phyloP scores from a whole-genome alignment of 2,113 vertebrate species.

The Leuciscus idus region DNA sequence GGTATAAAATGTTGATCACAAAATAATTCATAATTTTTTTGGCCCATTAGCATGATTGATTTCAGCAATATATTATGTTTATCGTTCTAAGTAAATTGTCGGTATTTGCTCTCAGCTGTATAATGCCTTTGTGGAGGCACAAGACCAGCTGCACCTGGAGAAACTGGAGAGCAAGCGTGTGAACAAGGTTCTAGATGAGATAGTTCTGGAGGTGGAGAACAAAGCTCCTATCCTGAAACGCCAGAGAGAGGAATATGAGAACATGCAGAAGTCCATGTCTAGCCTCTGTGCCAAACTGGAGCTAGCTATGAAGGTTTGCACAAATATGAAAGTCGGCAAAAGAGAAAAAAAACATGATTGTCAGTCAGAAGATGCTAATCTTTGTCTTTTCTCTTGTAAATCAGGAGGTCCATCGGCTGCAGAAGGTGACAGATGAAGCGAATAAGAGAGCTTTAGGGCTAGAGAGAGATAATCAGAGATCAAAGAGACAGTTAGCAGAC shows the following conservation, averaged over 20 bases:
- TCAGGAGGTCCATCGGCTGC: slow-evolving; percentile 90
- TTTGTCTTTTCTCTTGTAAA: slow-evolving; percentile 49
- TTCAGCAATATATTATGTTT: no score
- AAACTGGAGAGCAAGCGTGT: slow-evolving; percentile 89
- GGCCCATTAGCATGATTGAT: no score
- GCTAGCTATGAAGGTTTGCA: slow-evolving; percentile 87
- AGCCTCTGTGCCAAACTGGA: slow-evolving; percentile 92
- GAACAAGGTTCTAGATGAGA: slow-evolving; percentile 91
- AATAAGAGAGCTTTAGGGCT: slow-evolving; percentile 83
- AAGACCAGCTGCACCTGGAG: slow-evolving; percentile 90
- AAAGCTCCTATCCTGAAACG: slow-evolving; percentile 92
- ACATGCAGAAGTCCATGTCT: slow-evolving; percentile 88
- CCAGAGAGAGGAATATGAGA: slow-evolving; percentile 92
- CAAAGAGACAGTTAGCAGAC: slow-evolving; percentile 87
- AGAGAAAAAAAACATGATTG: background rate
- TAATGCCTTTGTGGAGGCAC: slow-evolving; percentile 91
- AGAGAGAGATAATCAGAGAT: slow-evolving; percentile 85
- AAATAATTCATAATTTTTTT: background rate
- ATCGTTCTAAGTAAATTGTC: background rate
- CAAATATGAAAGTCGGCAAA: background rate
- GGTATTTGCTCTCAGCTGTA: slow-evolving; percentile 80
- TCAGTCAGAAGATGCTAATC: background rate
- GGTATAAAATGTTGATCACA: slow-evolving; percentile 61
- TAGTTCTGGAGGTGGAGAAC: slow-evolving; percentile 91
- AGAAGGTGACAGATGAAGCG: slow-evolving; percentile 86